Evolutionary conservation across 30 jellyfish, hydroid and myxozoan genomes (phyloP), one percentile per base, ranked within the genome.

Genomic region (Pseudorhiza aurosa): DNA sequence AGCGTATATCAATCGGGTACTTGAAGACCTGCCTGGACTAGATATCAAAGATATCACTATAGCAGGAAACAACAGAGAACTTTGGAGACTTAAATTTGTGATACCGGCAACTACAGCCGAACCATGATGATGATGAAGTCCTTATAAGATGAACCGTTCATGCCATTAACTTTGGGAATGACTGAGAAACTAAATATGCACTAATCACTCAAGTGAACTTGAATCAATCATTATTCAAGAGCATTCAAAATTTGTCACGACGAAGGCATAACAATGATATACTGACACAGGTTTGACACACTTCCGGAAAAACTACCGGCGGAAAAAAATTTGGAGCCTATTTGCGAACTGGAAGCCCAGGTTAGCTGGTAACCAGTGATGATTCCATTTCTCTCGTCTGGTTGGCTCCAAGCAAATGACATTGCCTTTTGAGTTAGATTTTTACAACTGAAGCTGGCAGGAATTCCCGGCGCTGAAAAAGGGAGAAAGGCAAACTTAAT

Each of bases 381-480:
- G 39, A 60, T 21, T 6, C 91, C 91, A 64, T 79, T 79, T 4
- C 74, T 60, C 26, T 25, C 26, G 15, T 10, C 51, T 1, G 91
- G 91, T 11, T 2, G 12, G 24, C 17, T 42, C 91, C 91, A 79
- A 4, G 1, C 14, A 19, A 63, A 8, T 31, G 21, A 30, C 18
- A 58, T 79, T 14, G 59, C 17, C 2, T 26, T 21, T 1, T 26
- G 25, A 0, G 91, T 33, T 3, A 1, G 18, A 42, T 79, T 64
- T 43, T 21, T 15, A 30, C 75, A 50, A 8, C 8, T 51, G 57
- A 64, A 64, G 22, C 37, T 31, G 12, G 26, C 58, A 10, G 77
- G 77, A 10, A 37, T 40, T n/a, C 77, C 77, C 32, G 77, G 77
- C 17, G 58, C 77, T 64, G 77, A 4, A 64, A 30, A n/a, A n/a